These are phyloP conservation scores for Standfussiana lucernea DNA, from an alignment of 2,888 invertebrate species.

Conservation along the genomic window DNA sequence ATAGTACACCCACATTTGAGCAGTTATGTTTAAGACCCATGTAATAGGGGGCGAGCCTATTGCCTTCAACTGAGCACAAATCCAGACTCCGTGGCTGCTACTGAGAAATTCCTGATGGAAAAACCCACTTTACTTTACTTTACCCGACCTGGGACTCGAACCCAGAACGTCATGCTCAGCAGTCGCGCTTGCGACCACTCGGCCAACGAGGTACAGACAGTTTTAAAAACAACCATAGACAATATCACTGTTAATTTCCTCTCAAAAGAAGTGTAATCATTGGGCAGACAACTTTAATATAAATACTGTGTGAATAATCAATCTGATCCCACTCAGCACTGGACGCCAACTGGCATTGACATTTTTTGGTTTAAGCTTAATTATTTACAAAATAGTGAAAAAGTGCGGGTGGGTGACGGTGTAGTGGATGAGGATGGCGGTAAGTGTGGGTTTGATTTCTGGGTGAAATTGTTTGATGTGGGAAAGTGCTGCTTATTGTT, in stretches of 20 bases:
- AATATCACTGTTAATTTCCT: not conserved
- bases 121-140: not conserved
- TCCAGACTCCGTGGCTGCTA: not conserved
- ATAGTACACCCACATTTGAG: no score
- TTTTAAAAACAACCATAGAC: conserved; percentile 2
- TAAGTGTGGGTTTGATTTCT: conserved; percentile 72
- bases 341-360: conserved; percentile 84
- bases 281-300: conserved; percentile 54
- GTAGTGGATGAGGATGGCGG: conserved; percentile 26
- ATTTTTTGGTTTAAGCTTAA: conserved; percentile 88
- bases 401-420: conserved; percentile 68
- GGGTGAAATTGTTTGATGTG: not conserved
- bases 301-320: conserved; percentile 69
- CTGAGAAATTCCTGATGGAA: not conserved
- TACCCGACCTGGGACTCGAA: not conserved
- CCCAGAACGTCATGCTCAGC: not conserved
- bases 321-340: conserved; percentile 72
- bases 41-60: not conserved
- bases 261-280: conserved; percentile 33
- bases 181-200: not conserved
- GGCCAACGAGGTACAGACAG: not conserved
- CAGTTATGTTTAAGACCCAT: not conserved
- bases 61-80: not conserved
- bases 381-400: conserved; percentile 87
- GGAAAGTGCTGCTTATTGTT: no score